Percentiles rank a stretch among this genome's conserved stretches.
These are phyloP conservation scores for Meloidogyne floridensis DNA, from an alignment of 1,140 invertebrate species.

Conservation along the genomic window DNA sequence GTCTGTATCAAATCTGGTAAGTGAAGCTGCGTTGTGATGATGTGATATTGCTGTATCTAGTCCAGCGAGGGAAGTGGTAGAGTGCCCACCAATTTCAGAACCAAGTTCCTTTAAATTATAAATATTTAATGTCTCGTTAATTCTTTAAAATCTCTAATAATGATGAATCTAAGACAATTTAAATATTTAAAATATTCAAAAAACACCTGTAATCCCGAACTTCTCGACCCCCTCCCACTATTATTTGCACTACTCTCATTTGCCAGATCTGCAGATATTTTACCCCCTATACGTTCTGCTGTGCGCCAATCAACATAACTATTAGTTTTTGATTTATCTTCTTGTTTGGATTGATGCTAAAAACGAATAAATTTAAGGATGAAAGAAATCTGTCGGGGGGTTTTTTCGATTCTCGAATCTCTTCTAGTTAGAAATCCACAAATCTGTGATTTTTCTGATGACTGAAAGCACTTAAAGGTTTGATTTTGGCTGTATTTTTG, in stretches of 20 bases:
- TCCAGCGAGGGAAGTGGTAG: slow-evolving; percentile 48
- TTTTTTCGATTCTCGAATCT: too few relatives aligned
- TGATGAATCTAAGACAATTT: too few relatives aligned
- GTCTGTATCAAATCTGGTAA: slow-evolving; percentile 64
- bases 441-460: too few relatives aligned
- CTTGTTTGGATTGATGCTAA: not conserved
- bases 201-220: slow-evolving; percentile 53
- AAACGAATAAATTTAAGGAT: too few relatives aligned
- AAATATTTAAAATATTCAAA: not conserved
- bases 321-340: slow-evolving; percentile 15
- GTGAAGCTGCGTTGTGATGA: slow-evolving; percentile 64
- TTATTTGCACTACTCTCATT: slow-evolving; percentile 57
- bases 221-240: slow-evolving; percentile 54
- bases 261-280: slow-evolving; percentile 57
- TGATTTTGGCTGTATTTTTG: too few relatives aligned
- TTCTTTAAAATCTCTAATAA: too few relatives aligned
- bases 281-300: slow-evolving; percentile 54
- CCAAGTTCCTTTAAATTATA: slow-evolving; percentile 44
- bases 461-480: too few relatives aligned
- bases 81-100: slow-evolving; percentile 47
- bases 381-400: too few relatives aligned
- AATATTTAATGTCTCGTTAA: not conserved
- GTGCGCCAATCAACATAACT: slow-evolving; percentile 34
- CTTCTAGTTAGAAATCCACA: too few relatives aligned
- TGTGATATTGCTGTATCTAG: slow-evolving; percentile 64